Conservation (phyloP, 2,113 vertebrate genomes). For the Megaceryle torquata region DNA sequence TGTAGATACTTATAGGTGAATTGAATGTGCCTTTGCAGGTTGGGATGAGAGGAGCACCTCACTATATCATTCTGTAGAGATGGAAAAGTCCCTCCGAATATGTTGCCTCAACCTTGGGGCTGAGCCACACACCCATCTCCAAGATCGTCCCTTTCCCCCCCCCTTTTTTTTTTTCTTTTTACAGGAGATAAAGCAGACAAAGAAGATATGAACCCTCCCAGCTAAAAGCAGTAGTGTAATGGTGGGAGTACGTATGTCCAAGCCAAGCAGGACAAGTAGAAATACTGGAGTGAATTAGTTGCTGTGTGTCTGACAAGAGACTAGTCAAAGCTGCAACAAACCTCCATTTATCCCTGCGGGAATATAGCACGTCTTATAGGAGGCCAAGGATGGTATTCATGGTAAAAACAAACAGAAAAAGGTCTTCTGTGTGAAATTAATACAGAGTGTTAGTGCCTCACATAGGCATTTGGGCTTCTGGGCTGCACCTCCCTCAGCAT, state of each 20-base stretch:
- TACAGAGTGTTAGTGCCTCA: not conserved
- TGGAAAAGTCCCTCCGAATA: not conserved
- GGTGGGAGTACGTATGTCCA: not conserved
- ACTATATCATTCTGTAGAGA: not conserved
- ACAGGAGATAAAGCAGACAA: not conserved
- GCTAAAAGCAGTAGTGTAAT: not conserved
- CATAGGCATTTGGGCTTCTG: not conserved
- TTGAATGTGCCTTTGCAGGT: not conserved
- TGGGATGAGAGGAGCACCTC: not conserved
- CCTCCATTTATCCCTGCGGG: conserved; percentile 19
- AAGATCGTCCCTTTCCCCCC: not conserved
- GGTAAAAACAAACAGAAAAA: conserved; percentile 35
- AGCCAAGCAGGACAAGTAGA: not conserved
- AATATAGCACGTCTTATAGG: not conserved
- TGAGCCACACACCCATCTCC: not conserved
- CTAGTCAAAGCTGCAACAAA: conserved; percentile 44
- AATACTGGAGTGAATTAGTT: conserved; percentile 10
- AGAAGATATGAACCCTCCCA: not conserved
- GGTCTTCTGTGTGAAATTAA: conserved; percentile 32
- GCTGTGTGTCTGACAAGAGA: conserved; percentile 35
- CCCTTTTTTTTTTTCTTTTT: not conserved
- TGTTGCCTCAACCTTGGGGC: not conserved
- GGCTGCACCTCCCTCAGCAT: not conserved
- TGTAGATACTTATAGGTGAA: not conserved
- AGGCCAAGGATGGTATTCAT: conserved; percentile 38